A percentile compares a stretch with the other conserved stretches of the same genome.
Conservation (phyloP, 2,888 invertebrate genomes). For the Ernsta delagoae region DNA sequence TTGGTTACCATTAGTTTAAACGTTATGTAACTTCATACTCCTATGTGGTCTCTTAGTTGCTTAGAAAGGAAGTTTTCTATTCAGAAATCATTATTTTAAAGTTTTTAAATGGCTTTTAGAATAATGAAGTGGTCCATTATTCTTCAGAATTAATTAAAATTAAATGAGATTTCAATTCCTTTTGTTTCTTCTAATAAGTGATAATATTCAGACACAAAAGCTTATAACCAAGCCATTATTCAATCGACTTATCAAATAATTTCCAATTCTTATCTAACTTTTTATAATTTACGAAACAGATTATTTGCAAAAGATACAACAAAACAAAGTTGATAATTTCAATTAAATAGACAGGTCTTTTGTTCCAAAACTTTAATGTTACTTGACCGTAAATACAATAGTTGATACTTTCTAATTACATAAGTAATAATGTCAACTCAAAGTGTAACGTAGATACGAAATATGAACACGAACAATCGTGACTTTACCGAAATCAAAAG, state of each 20-base stretch:
- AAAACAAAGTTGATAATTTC: slow-evolving; percentile 22
- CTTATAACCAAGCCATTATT: background rate
- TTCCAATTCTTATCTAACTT: background rate
- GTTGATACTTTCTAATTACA: slow-evolving; percentile 36
- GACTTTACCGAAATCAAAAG: slow-evolving; percentile 31
- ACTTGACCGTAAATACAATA: slow-evolving; percentile 35
- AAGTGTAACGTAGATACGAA: slow-evolving; percentile 22
- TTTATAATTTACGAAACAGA: slow-evolving; percentile 4
- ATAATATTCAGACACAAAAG: background rate
- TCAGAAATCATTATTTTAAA: too few relatives aligned
- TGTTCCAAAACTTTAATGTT: slow-evolving; percentile 23
- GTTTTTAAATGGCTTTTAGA: background rate
- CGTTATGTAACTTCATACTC: too few relatives aligned
- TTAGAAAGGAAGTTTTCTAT: too few relatives aligned
- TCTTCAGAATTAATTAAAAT: background rate
- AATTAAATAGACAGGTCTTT: slow-evolving; percentile 28
- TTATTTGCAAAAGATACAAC: background rate
- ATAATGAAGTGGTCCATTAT: background rate
- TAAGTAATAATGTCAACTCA: slow-evolving; percentile 33
- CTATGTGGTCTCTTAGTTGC: too few relatives aligned
- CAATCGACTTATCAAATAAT: slow-evolving; percentile 9
- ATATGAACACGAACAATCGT: slow-evolving; percentile 20
- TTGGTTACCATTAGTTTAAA: too few relatives aligned
- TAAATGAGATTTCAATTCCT: background rate
- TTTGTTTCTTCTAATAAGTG: background rate